Evolutionary conservation across 2,888 invertebrate species (phyloP), one percentile per base, ranked within the genome.

Genomic region (Hydrotaea cyrtoneurina): DNA sequence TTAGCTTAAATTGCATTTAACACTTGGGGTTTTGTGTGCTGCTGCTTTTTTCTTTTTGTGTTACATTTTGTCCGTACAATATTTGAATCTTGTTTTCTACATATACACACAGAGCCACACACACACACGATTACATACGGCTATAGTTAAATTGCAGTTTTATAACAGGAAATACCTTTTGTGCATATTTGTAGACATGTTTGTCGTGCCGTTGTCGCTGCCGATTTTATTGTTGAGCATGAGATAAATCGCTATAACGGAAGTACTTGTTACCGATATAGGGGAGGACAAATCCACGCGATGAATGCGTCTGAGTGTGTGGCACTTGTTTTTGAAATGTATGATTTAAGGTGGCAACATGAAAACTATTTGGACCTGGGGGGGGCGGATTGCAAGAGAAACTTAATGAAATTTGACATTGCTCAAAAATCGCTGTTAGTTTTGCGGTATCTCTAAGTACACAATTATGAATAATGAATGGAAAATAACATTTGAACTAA

Each of bases 81-180:
- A 79, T 77, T 85, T 79, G 72, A 79, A 73, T 79, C 78, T 81
- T 59, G 73, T 82, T 66, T 75, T 75, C 71, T 59, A 62, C 43
- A 31, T 15, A 19, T 15, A 8, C 39, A 39, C 39, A 39, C 39
- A 31, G 31, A 7, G 3, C 7, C 7, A 31, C 31, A 31, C 7
- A 31, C 31, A 4, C 31, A 31, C 39, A 39, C 17, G 10, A 15
- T 4, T n/a, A 53, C 11, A 31, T 11, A 73, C 8, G 39, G 72
- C 71, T 46, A 1, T 69, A 46, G 69, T 46, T 82, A 82, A 82
- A 82, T 80, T 85, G 85, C 85, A 85, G 77, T 85, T 85, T 82
- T 85, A 82, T 78, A 85, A 82, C 85, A 82, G 85, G 85, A 85
- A 85, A 85, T 85, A 85, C 82, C 82, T 85, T 85, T 82, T 85